Base-by-base conservation (phyloP, 2,113 vertebrate species). In the Neofelis nebulosa region DNA sequence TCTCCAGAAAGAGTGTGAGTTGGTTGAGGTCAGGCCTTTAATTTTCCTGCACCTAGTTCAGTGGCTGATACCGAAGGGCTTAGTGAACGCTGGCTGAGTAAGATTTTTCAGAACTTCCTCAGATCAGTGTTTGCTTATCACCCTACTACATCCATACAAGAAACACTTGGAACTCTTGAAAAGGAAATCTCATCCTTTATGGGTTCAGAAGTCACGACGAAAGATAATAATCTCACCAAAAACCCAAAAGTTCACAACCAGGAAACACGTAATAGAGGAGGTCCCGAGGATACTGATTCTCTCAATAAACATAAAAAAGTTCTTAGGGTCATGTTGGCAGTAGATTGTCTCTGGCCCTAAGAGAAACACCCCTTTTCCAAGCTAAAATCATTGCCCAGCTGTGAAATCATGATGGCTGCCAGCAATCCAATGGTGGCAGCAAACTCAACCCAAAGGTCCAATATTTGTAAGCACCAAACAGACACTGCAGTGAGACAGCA, bases 71-170 rank as follows among this genome's bases (percentile, higher is more conserved):
- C 66, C 38, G 0, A 89, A 25, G 19, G 15, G 11, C 36, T 41
- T 66, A 27, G 74, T 80, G 41, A 93, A 48, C 19, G 29, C 48
- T 38, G 38, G 68, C 7, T 69, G 23, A 86, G 25, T 7, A 61
- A 55, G 48, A 86, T 48, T 96, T 92, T 69, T 92, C 79, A 94
- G 88, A 94, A 95, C 74, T 81, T 79, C 61, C 79, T 95, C 74
- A 76, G n/a, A 82, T 71, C 33, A 61, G 48, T 74, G 48, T 96
- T 92, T 76, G 57, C 80, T 95, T 83, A 92, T 68, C 61, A 69
- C 16, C n/a, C 31, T 85, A 66, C 4, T 85, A 66, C 4, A 81
- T 82, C 81, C 23, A 83, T 73, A 41, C 27, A 82, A 81, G 45
- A 88, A 74, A 63, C 55, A 92, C 6, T 15, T 80, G 19, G 78